Percentiles rank a stretch among this genome's conserved stretches.
These are phyloP conservation scores for Delphinapterus leucas DNA, from an alignment of 2,113 vertebrate species.

Conservation along the genomic window DNA sequence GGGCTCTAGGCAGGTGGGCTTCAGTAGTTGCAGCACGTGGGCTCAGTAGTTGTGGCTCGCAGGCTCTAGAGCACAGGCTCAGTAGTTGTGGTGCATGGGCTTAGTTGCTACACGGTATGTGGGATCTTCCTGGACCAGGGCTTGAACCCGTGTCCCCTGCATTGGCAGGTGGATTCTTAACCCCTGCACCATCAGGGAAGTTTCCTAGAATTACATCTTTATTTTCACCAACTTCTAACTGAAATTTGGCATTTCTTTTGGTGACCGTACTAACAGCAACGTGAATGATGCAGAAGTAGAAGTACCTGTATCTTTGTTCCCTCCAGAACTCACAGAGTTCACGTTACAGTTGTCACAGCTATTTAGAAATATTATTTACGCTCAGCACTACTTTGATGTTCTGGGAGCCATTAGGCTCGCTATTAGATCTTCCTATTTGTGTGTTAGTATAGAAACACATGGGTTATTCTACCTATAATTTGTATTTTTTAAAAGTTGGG, in stretches of 20 bases:
- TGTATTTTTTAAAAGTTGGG: neutral
- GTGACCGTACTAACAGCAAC: neutral
- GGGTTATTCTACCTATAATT: neutral
- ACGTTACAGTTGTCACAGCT: neutral
- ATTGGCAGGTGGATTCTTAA: neutral
- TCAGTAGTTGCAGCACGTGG: neutral
- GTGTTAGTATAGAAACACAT: neutral
- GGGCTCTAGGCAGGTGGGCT: neutral
- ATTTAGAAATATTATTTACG: neutral
- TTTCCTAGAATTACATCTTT: neutral
- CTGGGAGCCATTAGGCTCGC: neutral
- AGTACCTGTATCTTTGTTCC: neutral
- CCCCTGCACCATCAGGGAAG: neutral
- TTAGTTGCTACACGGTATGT: neutral
- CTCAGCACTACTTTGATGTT: neutral
- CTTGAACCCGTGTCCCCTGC: neutral
- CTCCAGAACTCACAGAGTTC: neutral
- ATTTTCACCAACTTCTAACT: neutral
- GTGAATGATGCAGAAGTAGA: no score
- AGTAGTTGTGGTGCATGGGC: fast-evolving
- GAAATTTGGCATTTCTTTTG: neutral
- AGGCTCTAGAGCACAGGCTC: neutral
- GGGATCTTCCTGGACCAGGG: neutral
- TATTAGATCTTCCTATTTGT: neutral
- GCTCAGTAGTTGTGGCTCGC: neutral